Conservation (phyloP, 2,797 vertebrate species). For the Cynopterus sphinx region DNA sequence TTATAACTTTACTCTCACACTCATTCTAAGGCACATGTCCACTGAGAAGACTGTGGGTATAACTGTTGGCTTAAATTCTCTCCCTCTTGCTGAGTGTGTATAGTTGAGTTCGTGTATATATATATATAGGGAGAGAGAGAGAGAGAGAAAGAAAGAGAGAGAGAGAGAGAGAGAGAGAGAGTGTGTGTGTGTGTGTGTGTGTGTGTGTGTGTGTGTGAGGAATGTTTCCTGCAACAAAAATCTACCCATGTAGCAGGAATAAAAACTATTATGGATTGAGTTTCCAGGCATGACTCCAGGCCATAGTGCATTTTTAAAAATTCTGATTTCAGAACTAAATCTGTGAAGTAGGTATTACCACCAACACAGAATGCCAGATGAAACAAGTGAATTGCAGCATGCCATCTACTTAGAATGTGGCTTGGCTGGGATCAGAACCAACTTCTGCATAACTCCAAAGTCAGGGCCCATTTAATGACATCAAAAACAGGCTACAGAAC, state of each 20-base stretch:
- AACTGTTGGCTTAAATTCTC: background rate
- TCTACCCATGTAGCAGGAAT: background rate
- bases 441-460: background rate
- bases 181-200: too few relatives aligned
- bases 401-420: background rate
- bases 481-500: background rate
- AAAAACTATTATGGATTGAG: background rate
- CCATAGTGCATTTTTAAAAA: background rate
- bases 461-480: background rate
- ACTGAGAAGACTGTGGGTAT: background rate
- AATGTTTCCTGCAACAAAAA: background rate
- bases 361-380: background rate
- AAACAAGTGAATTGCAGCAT: background rate
- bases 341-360: background rate
- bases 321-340: constrained; percentile 7
- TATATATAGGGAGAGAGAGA: too few relatives aligned
- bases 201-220: background rate
- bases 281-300: background rate
- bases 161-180: too few relatives aligned
- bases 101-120: background rate
- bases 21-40: background rate
- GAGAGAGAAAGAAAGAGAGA: too few relatives aligned
- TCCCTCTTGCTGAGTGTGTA: background rate
- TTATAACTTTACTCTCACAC: too few relatives aligned
- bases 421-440: background rate